Conservation (phyloP, 1,140 invertebrate genomes). For the Hylaeus anthracinus region DNA sequence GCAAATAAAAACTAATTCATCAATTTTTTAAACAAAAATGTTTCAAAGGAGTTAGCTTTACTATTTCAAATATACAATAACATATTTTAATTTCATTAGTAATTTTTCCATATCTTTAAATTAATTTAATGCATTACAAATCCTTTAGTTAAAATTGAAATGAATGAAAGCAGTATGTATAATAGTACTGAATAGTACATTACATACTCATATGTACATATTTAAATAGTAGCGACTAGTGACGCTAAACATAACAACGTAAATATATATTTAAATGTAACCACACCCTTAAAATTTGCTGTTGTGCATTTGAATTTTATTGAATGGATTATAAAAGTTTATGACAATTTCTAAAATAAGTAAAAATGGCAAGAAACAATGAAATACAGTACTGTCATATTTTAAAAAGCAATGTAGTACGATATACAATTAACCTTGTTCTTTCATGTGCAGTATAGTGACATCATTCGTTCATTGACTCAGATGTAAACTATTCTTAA, state of each 20-base stretch:
- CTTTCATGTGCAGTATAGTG: conserved; percentile 14
- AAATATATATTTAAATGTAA: conserved; percentile 34
- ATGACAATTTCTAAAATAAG: neutral
- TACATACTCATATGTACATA: too few species aligned
- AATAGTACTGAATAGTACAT: too few species aligned
- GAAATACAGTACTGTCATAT: neutral
- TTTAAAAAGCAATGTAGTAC: neutral
- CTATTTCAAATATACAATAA: neutral
- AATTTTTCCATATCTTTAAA: neutral
- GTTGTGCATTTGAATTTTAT: neutral
- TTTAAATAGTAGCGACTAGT: neutral
- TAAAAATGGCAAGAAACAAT: conserved; percentile 12
- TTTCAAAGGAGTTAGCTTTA: neutral
- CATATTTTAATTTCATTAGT: neutral
- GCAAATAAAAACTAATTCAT: too few species aligned
- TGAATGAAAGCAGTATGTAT: neutral
- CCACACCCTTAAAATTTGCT: conserved; percentile 5
- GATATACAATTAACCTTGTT: neutral
- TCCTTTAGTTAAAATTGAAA: neutral
- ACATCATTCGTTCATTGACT: conserved; percentile 27
- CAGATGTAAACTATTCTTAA: conserved; percentile 32
- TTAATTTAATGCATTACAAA: neutral
- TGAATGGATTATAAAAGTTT: neutral
- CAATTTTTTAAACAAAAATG: too few species aligned
- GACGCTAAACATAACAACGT: neutral